A percentile compares a stretch with the other conserved stretches of the same genome.
Evolutionary conservation across 2,113 vertebrate species (phyloP).

Genomic region (Papio anubis): DNA sequence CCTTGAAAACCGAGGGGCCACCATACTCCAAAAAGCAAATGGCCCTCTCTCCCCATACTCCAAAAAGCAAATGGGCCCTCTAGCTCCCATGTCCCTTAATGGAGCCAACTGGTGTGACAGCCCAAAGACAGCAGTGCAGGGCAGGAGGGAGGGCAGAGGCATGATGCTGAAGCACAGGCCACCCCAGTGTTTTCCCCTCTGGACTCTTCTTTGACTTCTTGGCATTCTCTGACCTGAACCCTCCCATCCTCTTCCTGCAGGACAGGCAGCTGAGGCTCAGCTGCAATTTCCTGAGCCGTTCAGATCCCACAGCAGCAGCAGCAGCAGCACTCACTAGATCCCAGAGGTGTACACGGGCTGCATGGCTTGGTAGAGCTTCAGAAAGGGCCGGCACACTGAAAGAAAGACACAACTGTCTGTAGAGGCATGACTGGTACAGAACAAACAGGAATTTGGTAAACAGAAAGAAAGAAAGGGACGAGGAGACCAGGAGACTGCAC

Average conservation of each 20-base stretch:
- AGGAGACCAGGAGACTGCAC: accelerated
- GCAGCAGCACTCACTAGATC: slow-evolving; percentile 91
- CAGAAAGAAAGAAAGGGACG: not conserved
- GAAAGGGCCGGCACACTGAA: slow-evolving; percentile 92
- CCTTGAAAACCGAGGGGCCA: not conserved
- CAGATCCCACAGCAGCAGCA: accelerated
- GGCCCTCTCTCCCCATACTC: not conserved
- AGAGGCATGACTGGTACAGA: accelerated
- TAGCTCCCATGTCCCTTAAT: accelerated
- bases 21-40: not conserved
- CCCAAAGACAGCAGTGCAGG: not conserved
- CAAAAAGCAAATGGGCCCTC: not conserved
- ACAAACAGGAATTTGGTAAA: accelerated
- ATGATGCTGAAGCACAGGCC: not conserved
- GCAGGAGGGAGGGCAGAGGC: not conserved
- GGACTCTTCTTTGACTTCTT: not conserved
- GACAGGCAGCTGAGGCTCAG: not conserved
- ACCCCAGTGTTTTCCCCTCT: not conserved
- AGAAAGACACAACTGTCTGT: not conserved
- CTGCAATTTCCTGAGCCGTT: not conserved
- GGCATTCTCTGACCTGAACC: not conserved
- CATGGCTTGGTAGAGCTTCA: slow-evolving; percentile 97
- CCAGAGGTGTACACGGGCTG: slow-evolving; percentile 95
- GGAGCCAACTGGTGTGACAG: not conserved
- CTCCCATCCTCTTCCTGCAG: not conserved